Conservation (phyloP, 2,113 vertebrate genomes). For the Chionodraco myersi region DNA sequence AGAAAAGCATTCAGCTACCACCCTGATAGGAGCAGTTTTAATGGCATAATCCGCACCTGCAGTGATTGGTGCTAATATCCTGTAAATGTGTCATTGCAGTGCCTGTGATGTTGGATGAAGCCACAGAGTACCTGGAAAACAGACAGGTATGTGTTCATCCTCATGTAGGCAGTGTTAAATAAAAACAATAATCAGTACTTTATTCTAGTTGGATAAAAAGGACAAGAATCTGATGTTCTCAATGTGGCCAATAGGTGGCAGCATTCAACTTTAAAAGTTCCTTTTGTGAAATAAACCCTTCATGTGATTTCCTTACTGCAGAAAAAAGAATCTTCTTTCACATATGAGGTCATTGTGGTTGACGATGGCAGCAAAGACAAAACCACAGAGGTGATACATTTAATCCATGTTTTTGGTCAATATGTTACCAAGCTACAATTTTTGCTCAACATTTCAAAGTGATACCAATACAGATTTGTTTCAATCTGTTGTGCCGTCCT, state of each 20-base stretch:
- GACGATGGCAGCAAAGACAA: conserved; percentile 96
- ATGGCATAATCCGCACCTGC: background rate
- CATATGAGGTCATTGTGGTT: conserved; percentile 95
- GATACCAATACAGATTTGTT: background rate
- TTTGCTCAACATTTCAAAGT: background rate
- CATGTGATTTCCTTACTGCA: conserved; percentile 70
- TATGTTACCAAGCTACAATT: background rate
- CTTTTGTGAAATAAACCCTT: background rate
- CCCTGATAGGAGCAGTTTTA: background rate
- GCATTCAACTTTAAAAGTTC: conserved; percentile 24
- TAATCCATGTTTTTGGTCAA: background rate
- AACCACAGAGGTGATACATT: conserved; percentile 88
- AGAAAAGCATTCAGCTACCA: background rate
- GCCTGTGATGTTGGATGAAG: conserved; percentile 97
- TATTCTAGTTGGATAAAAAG: conserved; percentile 7
- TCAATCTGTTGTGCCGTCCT: background rate
- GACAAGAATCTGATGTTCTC: background rate
- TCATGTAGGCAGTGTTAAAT: background rate
- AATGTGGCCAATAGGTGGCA: conserved; percentile 67
- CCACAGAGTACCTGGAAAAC: conserved; percentile 92
- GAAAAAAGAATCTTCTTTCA: conserved; percentile 88
- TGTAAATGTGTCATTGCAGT: conserved; percentile 82
- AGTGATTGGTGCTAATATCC: background rate
- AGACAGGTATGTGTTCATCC: conserved; percentile 86
- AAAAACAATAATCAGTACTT: no score